Base-by-base conservation (phyloP, 2,113 vertebrate genomes). In the Anas platyrhynchos region DNA sequence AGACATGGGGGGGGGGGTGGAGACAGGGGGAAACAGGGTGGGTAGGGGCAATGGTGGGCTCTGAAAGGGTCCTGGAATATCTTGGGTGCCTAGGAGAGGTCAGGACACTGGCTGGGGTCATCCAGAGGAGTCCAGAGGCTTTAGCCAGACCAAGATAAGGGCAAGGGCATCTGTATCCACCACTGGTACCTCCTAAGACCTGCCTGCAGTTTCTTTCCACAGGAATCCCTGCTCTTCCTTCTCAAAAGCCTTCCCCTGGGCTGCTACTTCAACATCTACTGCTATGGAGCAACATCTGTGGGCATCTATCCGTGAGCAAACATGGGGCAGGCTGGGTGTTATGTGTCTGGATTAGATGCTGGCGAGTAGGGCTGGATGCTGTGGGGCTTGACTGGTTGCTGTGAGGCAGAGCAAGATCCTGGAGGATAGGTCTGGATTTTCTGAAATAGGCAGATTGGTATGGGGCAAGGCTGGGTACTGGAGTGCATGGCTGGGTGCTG, bases 191-290 rank as follows among this genome's bases (percentile, higher is more conserved):
- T 48, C 38, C 72, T 29, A 54, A 61, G 44, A 46, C 52, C 23
- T 46, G 29, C 25, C 38, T 67, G 29, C 38, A 78, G 11, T 66
- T 38, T 78, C 66, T 73, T 83, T 55, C 72, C 59, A 73, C 67
- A 92, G 91, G 73, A 67, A 5, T 67, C 54, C 21, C 38, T 88
- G 79, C 54, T 62, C 67, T 79, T 92, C 38, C 67, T 92, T 66
- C 79, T 92, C 85, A 88, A 92, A 78, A 88, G 73, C 46, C 67
- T 92, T 15, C 79, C 85, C 38, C 25, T 83, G 29, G 73, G 73
- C 73, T 88, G 79, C 67, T 88, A 78, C 46, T 92, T 88, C 85
- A 92, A 88, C 91, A 79, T 83, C 73, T 92, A 79, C 85, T 88
- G 85, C 85, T 88, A 55, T 43, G 85, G 27, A 88, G 44, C 31